phyloP scores from a whole-genome alignment of 2,113 vertebrate species.

The Camelus bactrianus region DNA sequence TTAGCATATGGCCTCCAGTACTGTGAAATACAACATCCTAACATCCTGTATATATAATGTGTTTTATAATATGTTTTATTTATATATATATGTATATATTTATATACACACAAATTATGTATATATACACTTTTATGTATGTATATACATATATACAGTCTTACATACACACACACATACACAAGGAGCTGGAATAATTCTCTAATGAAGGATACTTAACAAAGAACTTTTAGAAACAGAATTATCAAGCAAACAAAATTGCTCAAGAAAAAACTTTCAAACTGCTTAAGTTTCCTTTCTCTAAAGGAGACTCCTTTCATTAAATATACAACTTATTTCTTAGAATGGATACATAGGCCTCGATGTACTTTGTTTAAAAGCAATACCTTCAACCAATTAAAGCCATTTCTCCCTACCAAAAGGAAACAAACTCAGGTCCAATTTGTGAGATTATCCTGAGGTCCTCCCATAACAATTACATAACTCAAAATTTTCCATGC shows the following conservation, averaged over 20 bases:
- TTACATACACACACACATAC: not conserved
- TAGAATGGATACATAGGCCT: not conserved
- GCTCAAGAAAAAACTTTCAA: not conserved
- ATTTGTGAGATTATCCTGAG: not conserved
- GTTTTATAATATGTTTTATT: not conserved
- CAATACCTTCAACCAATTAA: not conserved
- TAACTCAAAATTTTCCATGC: not conserved
- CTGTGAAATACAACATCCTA: not conserved
- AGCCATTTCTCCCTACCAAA: conserved; percentile 3
- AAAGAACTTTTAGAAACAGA: not conserved
- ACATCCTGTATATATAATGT: not conserved
- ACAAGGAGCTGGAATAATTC: not conserved
- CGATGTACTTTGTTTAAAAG: not conserved
- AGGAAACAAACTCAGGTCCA: not conserved
- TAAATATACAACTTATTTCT: not conserved
- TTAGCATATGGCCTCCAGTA: not conserved
- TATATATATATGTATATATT: not conserved
- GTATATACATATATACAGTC: not conserved
- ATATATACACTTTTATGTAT: not conserved
- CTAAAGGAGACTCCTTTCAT: not conserved
- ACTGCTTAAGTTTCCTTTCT: not conserved
- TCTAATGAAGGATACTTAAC: not conserved
- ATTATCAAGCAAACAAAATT: not conserved
- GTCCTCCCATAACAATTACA: not conserved
- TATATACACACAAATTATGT: not conserved